Evolutionary conservation across 2,113 vertebrate species (phyloP).

Genomic region (Myiozetetes cayanensis): DNA sequence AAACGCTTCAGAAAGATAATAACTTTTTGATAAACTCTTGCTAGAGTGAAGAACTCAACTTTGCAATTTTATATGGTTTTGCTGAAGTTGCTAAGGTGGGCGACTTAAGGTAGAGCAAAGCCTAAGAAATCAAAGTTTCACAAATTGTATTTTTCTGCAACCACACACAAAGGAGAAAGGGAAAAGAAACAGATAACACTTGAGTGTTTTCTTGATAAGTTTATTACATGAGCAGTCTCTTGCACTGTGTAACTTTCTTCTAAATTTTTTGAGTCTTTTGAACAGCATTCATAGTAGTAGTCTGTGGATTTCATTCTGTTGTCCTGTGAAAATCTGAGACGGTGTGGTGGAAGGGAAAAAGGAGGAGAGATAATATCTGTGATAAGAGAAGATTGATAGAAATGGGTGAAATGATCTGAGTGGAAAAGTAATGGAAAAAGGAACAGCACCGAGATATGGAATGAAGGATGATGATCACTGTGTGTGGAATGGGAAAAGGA

Average conservation of each 20-base stretch:
- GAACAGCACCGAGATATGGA: neutral
- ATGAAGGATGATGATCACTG: neutral
- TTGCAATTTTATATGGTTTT: neutral
- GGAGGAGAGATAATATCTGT: neutral
- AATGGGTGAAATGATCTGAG: neutral
- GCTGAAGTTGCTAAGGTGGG: neutral
- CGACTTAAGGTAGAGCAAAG: neutral
- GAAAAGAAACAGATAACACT: neutral
- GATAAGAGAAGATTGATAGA: neutral
- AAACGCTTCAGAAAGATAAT: neutral
- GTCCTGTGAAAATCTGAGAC: neutral
- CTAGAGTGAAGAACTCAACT: neutral
- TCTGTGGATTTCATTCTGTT: neutral
- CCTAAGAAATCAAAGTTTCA: neutral
- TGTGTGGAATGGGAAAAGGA: neutral
- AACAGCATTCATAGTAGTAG: neutral
- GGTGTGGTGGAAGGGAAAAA: neutral
- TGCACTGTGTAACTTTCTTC: neutral
- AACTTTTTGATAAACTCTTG: neutral
- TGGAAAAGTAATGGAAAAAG: neutral
- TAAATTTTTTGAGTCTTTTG: neutral
- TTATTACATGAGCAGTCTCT: neutral
- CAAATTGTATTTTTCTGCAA: neutral
- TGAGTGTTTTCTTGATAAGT: neutral
- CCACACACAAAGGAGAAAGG: rapidly evolving